phyloP scores from a whole-genome alignment of 2,888 invertebrate genomes.

The Drosophila diplacantha region DNA sequence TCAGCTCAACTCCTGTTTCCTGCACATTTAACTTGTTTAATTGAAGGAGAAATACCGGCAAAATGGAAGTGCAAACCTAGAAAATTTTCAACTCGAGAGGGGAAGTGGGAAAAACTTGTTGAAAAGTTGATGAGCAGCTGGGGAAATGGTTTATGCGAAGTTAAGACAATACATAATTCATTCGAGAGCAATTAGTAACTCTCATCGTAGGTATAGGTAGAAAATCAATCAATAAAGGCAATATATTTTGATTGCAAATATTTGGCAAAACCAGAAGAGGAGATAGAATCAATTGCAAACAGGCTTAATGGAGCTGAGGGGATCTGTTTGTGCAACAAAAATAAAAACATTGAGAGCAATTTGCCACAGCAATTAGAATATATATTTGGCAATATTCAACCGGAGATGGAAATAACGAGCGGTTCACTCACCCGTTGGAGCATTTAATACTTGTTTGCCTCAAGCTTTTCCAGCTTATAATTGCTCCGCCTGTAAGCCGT shows the following conservation, averaged over 20 bases:
- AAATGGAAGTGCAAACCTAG: slow-evolving; percentile 33
- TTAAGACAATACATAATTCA: slow-evolving; percentile 23
- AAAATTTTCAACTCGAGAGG: slow-evolving; percentile 22
- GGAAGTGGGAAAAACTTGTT: slow-evolving; percentile 42
- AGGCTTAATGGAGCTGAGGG: slow-evolving; percentile 18
- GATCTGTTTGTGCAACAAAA: slow-evolving; percentile 5
- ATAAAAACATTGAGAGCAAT: slow-evolving; percentile 19
- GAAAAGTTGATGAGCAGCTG: slow-evolving; percentile 41
- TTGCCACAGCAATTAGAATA: slow-evolving; percentile 27
- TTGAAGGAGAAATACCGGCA: slow-evolving; percentile 32
- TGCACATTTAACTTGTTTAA: slow-evolving; percentile 46
- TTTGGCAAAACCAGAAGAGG: not conserved
- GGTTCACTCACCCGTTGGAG: slow-evolving; percentile 2
- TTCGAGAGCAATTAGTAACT: slow-evolving; percentile 15
- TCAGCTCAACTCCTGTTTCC: not conserved
- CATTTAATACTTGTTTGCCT: slow-evolving; percentile 2
- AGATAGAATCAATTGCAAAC: slow-evolving; percentile 24
- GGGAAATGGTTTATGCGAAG: slow-evolving; percentile 6
- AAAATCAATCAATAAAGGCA: slow-evolving; percentile 21
- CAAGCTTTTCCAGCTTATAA: slow-evolving; percentile 9
- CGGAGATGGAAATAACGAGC: slow-evolving; percentile 14
- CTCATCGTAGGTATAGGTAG: too few species aligned
- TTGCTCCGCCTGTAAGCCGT: slow-evolving; percentile 10
- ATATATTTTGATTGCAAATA: slow-evolving; percentile 17
- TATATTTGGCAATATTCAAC: slow-evolving; percentile 8